Percentiles rank a stretch among this genome's conserved stretches.
Conservation (phyloP, 2,113 vertebrate genomes). For the Oncorhynchus keta region DNA sequence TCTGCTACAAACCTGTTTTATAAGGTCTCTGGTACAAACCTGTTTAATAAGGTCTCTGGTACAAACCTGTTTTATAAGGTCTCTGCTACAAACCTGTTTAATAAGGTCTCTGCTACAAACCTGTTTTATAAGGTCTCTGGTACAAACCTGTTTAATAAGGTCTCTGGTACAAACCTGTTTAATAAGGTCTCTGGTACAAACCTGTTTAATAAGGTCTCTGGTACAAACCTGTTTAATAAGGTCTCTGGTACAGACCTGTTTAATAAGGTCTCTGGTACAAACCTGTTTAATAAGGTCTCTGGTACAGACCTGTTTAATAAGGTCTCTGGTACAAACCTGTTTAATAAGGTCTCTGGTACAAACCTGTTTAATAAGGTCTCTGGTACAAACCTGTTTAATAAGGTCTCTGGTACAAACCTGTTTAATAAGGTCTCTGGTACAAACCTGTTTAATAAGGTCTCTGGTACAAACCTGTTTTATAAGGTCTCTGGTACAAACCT, state of each 20-base stretch:
- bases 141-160: too few species aligned
- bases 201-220: conserved; percentile 32
- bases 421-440: too few species aligned
- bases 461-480: conserved; percentile 64
- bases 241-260: conserved; percentile 66
- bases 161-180: conserved; percentile 66
- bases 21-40: conserved; percentile 66
- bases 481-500: background rate
- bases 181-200: conserved; percentile 66
- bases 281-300: too few species aligned
- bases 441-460: too few species aligned
- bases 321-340: too few species aligned
- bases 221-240: conserved; percentile 56
- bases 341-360: conserved; percentile 65
- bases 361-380: too few species aligned
- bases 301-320: conserved; percentile 64
- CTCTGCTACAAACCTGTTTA: too few species aligned
- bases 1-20: too few species aligned
- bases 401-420: conserved; percentile 65
- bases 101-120: too few species aligned
- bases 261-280: conserved; percentile 64
- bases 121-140: too few species aligned
- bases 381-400: conserved; percentile 64
- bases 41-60: too few species aligned
- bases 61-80: background rate